Evolutionary conservation across 2,113 vertebrate genomes (phyloP), one percentile per base, ranked within the genome.

Genomic region (Sinosuthora webbiana): DNA sequence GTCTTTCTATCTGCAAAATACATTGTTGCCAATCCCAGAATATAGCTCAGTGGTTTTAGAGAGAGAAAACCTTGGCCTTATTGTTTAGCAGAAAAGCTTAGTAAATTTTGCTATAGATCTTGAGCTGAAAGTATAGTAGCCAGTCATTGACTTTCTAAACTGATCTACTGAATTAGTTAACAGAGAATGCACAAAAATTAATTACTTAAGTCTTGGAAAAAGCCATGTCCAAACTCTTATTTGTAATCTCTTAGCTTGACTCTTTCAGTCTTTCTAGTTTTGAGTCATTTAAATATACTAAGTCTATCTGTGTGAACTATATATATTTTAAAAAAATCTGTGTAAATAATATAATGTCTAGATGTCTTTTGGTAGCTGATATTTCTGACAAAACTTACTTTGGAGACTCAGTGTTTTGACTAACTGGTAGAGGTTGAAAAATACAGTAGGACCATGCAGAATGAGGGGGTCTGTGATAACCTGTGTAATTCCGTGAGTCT

Each of bases 21-120:
- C 0, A 0, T 41, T 71, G 12, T n/a, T 79, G 39, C 52, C 31
- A 45, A 39, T 80, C 31, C 16, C 16, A 64, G 56, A 21, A 5
- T n/a, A 33, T 41, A 49, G 24, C 13, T 45, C 49, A 47, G 7
- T 59, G 64, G 33, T 62, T 82, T 84, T 50, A 68, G 41, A 84
- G 27, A 87, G 33, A 52, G 27, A 56, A 52, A 15, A 52, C 9
- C 37, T 57, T 44, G 8, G 17, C 35, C 14, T 6, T 67, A 1
- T 35, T 22, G 15, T 83, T 60, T 42, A 80, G 10, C 16, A 87
- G 59, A 69, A 76, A 73, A 75, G 7, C 49, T 28, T 55, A 49
- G 28, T 70, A 59, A 28, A 41, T 71, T 67, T 88, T 71, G 22
- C 27, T 76, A 1, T 25, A 50, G 22, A 39, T 39, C 39, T 86